These are phyloP conservation scores for Chaetops frenatus DNA, from an alignment of 2,113 vertebrate genomes.

Conservation along the genomic window DNA sequence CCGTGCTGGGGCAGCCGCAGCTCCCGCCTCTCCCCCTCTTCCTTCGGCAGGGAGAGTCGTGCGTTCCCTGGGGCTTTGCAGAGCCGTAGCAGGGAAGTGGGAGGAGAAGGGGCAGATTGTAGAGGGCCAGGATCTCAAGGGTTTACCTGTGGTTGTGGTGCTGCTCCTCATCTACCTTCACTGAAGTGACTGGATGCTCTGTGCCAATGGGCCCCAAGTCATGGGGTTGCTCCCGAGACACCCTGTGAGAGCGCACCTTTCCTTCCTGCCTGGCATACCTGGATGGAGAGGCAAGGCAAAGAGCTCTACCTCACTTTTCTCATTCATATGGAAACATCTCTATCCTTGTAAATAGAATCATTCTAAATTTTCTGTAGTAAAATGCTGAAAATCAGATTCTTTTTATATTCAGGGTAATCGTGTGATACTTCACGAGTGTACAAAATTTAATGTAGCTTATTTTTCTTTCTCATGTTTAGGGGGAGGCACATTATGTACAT, in stretches of 20 bases:
- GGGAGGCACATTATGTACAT: not conserved
- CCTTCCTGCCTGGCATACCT: fast-evolving
- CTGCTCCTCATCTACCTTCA: not conserved
- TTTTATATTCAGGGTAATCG: not conserved
- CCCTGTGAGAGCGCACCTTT: not conserved
- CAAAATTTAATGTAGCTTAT: not conserved
- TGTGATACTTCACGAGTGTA: not conserved
- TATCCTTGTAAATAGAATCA: not conserved
- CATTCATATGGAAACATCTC: not conserved
- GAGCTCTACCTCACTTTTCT: not conserved
- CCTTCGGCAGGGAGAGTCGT: not conserved
- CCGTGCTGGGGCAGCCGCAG: fast-evolving
- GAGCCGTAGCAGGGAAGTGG: not conserved
- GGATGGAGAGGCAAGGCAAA: not conserved
- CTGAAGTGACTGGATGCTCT: not conserved
- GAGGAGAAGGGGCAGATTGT: not conserved
- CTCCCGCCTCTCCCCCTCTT: fast-evolving
- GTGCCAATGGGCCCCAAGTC: not conserved
- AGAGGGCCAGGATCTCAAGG: not conserved
- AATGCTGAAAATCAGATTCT: not conserved
- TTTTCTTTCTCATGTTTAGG: not conserved
- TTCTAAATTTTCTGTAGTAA: not conserved
- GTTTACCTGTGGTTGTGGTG: not conserved
- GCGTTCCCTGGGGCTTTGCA: not conserved
- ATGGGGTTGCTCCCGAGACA: not conserved